Conservation (phyloP, 2,888 invertebrate species). For the Melitaea athalia region DNA sequence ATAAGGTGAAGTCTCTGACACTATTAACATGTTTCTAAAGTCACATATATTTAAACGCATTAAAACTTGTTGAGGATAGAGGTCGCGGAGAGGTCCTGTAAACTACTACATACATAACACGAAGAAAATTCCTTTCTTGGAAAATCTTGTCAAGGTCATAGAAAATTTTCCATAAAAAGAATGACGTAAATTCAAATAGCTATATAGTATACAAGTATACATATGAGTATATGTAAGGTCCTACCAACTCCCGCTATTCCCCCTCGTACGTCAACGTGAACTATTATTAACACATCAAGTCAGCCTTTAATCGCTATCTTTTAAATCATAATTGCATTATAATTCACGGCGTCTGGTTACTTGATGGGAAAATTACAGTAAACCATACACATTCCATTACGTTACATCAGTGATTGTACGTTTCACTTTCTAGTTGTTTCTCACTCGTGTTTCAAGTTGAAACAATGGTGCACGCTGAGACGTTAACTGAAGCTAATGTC, state of each 20-base stretch:
- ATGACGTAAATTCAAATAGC: neutral
- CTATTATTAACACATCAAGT: slow-evolving; percentile 15
- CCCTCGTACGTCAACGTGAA: neutral
- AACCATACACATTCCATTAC: neutral
- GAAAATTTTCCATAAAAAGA: neutral
- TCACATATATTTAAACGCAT: too few species aligned
- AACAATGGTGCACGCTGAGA: slow-evolving; percentile 28
- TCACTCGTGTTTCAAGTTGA: slow-evolving; percentile 25
- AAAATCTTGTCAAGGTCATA: too few species aligned
- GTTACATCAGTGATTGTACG: slow-evolving; percentile 4
- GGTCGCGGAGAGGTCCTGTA: too few species aligned
- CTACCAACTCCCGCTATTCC: neutral
- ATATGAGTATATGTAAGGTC: neutral
- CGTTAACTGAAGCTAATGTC: slow-evolving; percentile 22
- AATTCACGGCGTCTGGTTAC: slow-evolving; percentile 18
- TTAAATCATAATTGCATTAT: slow-evolving; percentile 21
- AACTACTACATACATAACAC: too few species aligned
- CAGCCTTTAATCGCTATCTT: slow-evolving; percentile 22
- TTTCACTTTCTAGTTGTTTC: slow-evolving; percentile 32
- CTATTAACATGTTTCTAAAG: too few species aligned
- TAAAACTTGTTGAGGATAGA: too few species aligned
- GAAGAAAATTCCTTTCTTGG: too few species aligned
- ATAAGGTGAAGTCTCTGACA: too few species aligned
- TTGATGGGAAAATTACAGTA: slow-evolving; percentile 11
- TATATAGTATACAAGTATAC: too few species aligned